phyloP scores from a whole-genome alignment of 2,888 invertebrate species.

The Ichneumon xanthorius region DNA sequence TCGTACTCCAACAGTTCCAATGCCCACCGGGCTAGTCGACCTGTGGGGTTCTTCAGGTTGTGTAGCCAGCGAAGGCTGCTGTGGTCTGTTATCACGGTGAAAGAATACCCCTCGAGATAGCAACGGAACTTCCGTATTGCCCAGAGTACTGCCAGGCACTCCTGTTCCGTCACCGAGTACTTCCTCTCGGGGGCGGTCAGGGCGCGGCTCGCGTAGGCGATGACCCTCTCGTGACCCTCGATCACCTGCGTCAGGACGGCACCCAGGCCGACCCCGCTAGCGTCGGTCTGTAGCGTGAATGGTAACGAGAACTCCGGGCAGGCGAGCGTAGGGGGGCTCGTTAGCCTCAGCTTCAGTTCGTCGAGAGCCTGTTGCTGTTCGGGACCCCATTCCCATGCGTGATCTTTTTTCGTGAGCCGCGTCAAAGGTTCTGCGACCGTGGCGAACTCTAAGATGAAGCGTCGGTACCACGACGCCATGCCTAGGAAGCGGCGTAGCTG shows the following conservation, averaged over 20 bases:
- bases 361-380: neutral
- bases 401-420: neutral
- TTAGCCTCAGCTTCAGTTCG: neutral
- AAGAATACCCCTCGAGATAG: conserved; percentile 68
- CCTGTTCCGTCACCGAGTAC: conserved; percentile 69
- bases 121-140: conserved; percentile 66
- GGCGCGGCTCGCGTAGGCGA: conserved; percentile 70
- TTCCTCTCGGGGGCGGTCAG: conserved; percentile 65
- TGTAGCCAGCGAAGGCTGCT: conserved; percentile 68
- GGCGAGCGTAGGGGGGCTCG: neutral
- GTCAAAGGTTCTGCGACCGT: neutral
- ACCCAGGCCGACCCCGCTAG: conserved; percentile 54
- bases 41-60: conserved; percentile 68
- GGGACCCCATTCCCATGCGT: neutral
- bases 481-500: conserved; percentile 72
- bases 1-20: conserved; percentile 64
- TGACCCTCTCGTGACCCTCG: conserved; percentile 64
- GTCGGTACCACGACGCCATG: conserved; percentile 49
- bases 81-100: conserved; percentile 71
- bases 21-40: conserved; percentile 69
- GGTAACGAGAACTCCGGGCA: neutral
- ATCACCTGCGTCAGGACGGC: conserved; percentile 68
- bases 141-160: conserved; percentile 72
- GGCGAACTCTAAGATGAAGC: conserved; percentile 10
- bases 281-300: conserved; percentile 61